A percentile compares a stretch with the other conserved stretches of the same genome.
Conservation (phyloP, 1,140 invertebrate species). For the Centruroides sculpturatus region DNA sequence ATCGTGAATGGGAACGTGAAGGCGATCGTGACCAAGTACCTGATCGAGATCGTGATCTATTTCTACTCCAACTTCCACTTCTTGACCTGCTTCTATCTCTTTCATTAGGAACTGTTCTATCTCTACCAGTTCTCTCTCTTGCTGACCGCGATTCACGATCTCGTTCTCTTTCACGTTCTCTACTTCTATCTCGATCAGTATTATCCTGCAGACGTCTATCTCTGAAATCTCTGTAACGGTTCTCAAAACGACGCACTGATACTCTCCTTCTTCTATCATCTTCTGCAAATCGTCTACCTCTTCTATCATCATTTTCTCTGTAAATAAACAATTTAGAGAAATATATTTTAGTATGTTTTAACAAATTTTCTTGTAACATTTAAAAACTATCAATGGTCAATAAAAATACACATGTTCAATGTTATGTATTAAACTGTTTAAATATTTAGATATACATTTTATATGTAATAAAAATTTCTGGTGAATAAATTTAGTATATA, state of each 20-base stretch:
- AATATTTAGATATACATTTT: no score
- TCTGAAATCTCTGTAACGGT: not conserved
- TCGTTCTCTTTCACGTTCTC: constrained; percentile 28
- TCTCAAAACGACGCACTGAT: not conserved
- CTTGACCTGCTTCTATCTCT: constrained; percentile 9
- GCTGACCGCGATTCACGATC: constrained; percentile 34
- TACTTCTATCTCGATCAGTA: constrained; percentile 29
- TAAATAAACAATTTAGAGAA: not conserved
- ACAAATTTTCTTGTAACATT: no score
- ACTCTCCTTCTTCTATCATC: constrained; percentile 1
- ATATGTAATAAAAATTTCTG: no score
- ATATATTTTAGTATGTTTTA: no score
- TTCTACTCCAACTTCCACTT: constrained; percentile 13
- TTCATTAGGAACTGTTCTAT: constrained; percentile 10
- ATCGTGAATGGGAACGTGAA: constrained; percentile 19
- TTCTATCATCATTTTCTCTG: constrained; percentile 10
- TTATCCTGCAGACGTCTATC: not conserved
- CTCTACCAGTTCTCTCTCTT: constrained; percentile 16
- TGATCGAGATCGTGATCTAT: constrained; percentile 20
- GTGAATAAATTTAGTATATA: no score
- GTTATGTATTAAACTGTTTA: no score
- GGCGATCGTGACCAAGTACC: constrained; percentile 16
- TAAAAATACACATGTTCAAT: no score
- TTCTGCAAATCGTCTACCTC: constrained; percentile 1
- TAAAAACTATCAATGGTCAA: no score